Base-by-base conservation (phyloP, 2,797 vertebrate species). In the Morelia viridis region DNA sequence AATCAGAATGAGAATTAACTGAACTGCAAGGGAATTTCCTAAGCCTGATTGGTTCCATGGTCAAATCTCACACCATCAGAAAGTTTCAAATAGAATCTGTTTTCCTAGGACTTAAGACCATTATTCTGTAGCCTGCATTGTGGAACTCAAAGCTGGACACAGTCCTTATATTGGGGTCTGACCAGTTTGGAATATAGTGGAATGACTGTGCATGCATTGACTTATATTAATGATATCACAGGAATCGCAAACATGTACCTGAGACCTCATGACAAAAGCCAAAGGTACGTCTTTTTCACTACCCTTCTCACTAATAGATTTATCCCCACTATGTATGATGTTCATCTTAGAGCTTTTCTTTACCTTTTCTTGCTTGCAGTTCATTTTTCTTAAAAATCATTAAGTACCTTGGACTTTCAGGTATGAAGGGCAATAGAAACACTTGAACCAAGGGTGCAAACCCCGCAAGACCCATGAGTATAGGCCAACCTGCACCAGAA, bases 331-430 rank as follows among this genome's bases (percentile, higher is more conserved):
- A 7, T 15, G 46, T 24, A 8, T 3, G 1, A 1, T 5, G 26
- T 22, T 50, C 80, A 64, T 50, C 9, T 11, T 62, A 62, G 3
- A 53, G 35, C 1, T 86, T 24, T 71, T 5, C 4, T 53, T 35
- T 89, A 90, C 91, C 88, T 92, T 60, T 24, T 65, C 10, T 50
- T 28, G 68, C 68, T 11, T 28, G 19, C 6, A 10, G 58, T 61
- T 86, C 60, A 19, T 85, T 17, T 53, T 11, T n/a, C 80, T 91
- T 68, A 13, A 57, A 46, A 85, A 91, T 91, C 46, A 91, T 61
- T 50, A 68, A 53, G 28, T 98, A 98, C 80, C 98, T 96, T n/a
- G 98, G 98, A 89, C 97, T 98, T 96, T 98, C 98, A 13, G 98
- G 98, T 92, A 97, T 98, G 93, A 98, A 97, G 12, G 98, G 98